Evolutionary conservation across 2,797 vertebrate genomes (phyloP), one percentile per base, ranked within the genome.

Genomic region (Pseudochromis fuscus): DNA sequence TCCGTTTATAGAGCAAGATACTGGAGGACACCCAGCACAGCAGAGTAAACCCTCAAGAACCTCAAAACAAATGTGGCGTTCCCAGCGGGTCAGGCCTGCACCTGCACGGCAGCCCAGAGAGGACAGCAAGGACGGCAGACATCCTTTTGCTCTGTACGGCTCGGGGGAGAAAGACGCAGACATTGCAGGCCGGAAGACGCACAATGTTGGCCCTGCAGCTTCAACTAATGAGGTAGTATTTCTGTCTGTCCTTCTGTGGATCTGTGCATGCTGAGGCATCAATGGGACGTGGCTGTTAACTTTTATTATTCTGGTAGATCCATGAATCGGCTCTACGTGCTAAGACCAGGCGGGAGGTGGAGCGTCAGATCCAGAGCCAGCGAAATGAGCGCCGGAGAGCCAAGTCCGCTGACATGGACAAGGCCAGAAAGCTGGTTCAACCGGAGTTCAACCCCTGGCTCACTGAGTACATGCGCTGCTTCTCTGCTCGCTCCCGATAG

Each of bases 401-500:
- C 3, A 94, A 90, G 45, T 96, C 96, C 0, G 95, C 86, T 7
- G 94, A 97, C 33, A 53, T 85, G 65, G 93, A 94, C 49, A 95
- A 87, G 79, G 33, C 64, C 68, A 88, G 72, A 64, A 94, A 91
- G 85, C 48, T 92, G 15, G 69, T 92, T 40, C 77, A 82, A 35
- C 90, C 94, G 0, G 88, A 95, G 16, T 97, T 96, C 57, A 96
- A 96, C 87, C 97, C 97, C 0, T 99, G 97, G 97, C 89, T 98
- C 91, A 99, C 97, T 0, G 98, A 99, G 80, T 99, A 99, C 67
- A 99, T 98, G 98, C 94, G 95, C 69, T 97, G 96, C 90, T 98
- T 96, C 83, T 97, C 98, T 0, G 95, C 94, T 19, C 92, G 96
- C 69, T 93, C 94, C 1, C 94, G 94, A 79, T 96, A 94, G 89